Evolutionary conservation across 2,888 invertebrate species (phyloP).

Genomic region (Leptopilina syphax): DNA sequence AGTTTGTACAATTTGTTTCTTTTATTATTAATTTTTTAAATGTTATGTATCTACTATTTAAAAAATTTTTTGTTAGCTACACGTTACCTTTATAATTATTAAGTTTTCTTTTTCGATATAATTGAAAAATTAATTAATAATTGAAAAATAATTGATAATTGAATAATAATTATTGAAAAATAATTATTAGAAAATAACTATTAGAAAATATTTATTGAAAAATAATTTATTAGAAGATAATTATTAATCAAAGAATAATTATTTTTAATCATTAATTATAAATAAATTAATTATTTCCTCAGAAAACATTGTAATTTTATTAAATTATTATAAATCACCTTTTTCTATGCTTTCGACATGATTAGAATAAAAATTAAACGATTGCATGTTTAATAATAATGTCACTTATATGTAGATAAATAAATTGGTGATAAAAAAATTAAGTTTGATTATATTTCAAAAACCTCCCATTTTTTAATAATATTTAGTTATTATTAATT

Average conservation of each 20-base stretch:
- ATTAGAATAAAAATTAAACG: conserved; percentile 43
- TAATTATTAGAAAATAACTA: too few species aligned
- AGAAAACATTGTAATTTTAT: too few species aligned
- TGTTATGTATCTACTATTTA: neutral
- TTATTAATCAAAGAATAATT: too few species aligned
- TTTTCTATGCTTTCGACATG: conserved; percentile 36
- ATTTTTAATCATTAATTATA: too few species aligned
- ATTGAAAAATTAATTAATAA: too few species aligned
- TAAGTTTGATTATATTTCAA: neutral
- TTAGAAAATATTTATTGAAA: too few species aligned
- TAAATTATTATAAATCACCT: neutral
- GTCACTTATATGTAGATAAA: conserved; percentile 66
- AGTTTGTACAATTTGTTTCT: neutral
- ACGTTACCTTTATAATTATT: conserved; percentile 34
- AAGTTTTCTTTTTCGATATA: conserved; percentile 30
- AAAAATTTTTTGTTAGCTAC: conserved; percentile 13
- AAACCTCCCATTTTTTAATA: neutral
- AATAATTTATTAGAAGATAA: too few species aligned
- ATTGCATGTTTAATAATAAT: conserved; percentile 41
- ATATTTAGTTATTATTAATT: neutral
- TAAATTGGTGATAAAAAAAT: conserved; percentile 61
- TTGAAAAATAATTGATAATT: too few species aligned
- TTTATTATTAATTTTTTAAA: neutral
- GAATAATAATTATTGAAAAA: too few species aligned
- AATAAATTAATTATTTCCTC: too few species aligned